phyloP scores from a whole-genome alignment of 2,113 vertebrate species.

The Zootoca vivipara region DNA sequence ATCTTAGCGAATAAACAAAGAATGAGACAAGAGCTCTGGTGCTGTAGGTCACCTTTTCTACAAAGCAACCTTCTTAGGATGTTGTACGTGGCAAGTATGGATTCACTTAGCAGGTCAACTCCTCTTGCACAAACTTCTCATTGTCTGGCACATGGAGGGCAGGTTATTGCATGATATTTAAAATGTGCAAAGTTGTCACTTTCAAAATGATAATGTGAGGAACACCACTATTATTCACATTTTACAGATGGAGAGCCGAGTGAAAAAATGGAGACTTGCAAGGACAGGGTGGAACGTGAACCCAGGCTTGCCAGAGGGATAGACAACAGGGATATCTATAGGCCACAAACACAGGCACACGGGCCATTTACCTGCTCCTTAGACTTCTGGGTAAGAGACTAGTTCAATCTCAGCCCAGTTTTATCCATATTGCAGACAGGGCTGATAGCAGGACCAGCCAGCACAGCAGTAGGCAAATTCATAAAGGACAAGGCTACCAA shows the following conservation, averaged over 20 bases:
- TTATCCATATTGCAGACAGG: not conserved
- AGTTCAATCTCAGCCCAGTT: not conserved
- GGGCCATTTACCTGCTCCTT: not conserved
- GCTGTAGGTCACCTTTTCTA: not conserved
- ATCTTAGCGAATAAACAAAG: constrained; percentile 1
- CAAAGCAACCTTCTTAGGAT: not conserved
- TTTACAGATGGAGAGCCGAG: not conserved
- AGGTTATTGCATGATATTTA: not conserved
- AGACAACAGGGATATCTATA: not conserved
- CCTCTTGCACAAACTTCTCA: too few species aligned
- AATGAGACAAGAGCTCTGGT: not conserved
- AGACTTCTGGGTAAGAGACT: not conserved
- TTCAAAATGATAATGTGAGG: not conserved
- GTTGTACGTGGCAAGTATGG: not conserved
- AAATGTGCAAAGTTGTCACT: not conserved
- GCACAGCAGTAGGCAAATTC: too few species aligned
- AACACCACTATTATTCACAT: not conserved
- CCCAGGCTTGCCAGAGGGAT: not conserved
- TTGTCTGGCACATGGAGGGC: not conserved
- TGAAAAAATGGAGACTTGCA: not conserved
- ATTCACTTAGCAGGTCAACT: not conserved
- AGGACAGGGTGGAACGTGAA: too few species aligned
- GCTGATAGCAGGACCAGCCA: too few species aligned
- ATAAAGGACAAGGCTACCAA: too few species aligned
- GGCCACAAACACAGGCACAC: not conserved